These are phyloP conservation scores for Callopanchax toddi DNA, from an alignment of 2,113 vertebrate genomes.

Conservation along the genomic window DNA sequence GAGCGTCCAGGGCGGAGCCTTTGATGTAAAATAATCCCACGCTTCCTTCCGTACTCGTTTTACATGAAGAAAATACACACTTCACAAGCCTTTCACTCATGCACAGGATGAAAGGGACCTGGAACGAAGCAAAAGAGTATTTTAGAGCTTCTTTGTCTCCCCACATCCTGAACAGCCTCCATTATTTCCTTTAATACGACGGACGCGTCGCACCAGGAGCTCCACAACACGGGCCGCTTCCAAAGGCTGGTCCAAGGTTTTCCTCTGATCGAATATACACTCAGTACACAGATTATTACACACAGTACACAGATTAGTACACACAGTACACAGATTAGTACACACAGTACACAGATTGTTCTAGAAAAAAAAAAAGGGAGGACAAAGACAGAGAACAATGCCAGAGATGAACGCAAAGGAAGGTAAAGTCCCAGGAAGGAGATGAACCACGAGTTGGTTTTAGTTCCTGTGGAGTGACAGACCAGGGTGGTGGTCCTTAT, in stretches of 20 bases:
- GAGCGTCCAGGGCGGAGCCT: constrained; percentile 48
- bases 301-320: constrained; percentile 49
- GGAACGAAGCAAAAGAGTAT: constrained; percentile 19
- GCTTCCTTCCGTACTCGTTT: constrained; percentile 62
- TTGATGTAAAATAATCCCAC: constrained; percentile 52
- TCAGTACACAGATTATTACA: constrained; percentile 53
- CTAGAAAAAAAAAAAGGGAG: constrained; percentile 22
- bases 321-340: constrained; percentile 51
- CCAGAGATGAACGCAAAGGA: constrained; percentile 7
- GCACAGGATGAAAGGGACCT: constrained; percentile 43
- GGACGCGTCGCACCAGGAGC: constrained; percentile 13
- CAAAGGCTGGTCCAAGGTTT: constrained; percentile 27
- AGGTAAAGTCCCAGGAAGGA: too few species aligned
- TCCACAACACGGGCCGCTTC: constrained; percentile 13
- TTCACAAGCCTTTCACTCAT: constrained; percentile 48
- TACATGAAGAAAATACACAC: constrained; percentile 29
- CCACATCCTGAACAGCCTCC: background rate
- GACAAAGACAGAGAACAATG: constrained; percentile 19
- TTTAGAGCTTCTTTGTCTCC: constrained; percentile 26
- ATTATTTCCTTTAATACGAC: constrained; percentile 28
- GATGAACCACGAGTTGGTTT: too few species aligned
- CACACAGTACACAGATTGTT: constrained; percentile 52
- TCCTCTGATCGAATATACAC: constrained; percentile 60
- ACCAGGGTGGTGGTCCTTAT: too few species aligned
- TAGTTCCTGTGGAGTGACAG: too few species aligned